These are phyloP conservation scores for Cynopterus brachyotis DNA, from an alignment of 2,113 vertebrate species.

Conservation along the genomic window DNA sequence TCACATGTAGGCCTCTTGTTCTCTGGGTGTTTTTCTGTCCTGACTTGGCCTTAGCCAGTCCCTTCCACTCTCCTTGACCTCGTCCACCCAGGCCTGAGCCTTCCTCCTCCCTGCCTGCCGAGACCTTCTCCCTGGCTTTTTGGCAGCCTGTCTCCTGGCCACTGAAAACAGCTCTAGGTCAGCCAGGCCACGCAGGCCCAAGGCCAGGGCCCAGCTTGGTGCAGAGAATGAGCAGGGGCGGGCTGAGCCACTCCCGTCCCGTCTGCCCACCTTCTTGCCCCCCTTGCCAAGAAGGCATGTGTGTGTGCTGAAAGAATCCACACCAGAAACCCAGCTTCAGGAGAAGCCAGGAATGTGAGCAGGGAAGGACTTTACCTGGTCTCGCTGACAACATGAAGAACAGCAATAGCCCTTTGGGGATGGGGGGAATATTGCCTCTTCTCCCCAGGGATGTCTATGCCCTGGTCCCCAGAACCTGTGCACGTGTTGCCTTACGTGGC, in stretches of 20 bases:
- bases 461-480: background rate
- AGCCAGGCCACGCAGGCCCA: background rate
- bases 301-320: background rate
- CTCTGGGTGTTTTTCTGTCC: background rate
- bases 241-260: background rate
- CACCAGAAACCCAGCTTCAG: background rate
- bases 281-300: background rate
- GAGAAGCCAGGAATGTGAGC: background rate
- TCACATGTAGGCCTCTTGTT: background rate
- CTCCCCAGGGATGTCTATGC: background rate
- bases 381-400: rapidly evolving
- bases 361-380: background rate
- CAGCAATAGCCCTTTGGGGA: background rate
- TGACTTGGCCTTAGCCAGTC: background rate
- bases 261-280: background rate
- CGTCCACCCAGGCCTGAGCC: background rate
- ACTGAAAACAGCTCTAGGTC: background rate
- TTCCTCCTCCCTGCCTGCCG: background rate
- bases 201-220: background rate
- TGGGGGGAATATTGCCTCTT: rapidly evolving
- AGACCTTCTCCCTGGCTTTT: background rate
- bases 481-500: rapidly evolving
- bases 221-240: background rate
- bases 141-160: background rate
- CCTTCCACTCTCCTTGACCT: background rate